A percentile compares a stretch with the other conserved stretches of the same genome.
Conservation (phyloP, 2,797 vertebrate genomes). For the Cephalopachus bancanus region DNA sequence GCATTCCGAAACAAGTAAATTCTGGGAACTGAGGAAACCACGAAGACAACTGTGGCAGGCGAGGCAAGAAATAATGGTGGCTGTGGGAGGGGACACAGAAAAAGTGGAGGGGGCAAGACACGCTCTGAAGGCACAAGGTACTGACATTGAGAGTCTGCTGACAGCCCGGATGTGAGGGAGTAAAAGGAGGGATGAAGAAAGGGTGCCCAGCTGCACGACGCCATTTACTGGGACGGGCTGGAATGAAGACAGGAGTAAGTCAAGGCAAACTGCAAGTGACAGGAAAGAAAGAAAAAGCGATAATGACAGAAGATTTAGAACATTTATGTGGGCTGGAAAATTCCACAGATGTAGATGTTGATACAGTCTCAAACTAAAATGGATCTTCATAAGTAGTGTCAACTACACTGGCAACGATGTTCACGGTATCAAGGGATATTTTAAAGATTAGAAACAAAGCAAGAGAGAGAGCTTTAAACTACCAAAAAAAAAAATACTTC, state of each 20-base stretch:
- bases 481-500: too few relatives aligned
- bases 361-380: slow-evolving; percentile 34
- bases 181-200: not conserved
- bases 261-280: slow-evolving; percentile 23
- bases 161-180: not conserved
- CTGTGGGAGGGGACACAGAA: not conserved
- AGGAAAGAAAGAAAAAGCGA: not conserved
- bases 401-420: not conserved
- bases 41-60: not conserved
- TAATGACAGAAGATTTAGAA: not conserved
- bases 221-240: not conserved
- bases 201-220: not conserved
- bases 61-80: not conserved
- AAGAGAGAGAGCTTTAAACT: not conserved
- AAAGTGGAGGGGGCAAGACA: slow-evolving; percentile 17
- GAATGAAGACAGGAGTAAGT: not conserved
- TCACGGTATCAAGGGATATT: not conserved
- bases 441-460: slow-evolving; percentile 43
- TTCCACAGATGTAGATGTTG: not conserved
- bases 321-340: slow-evolving; percentile 14
- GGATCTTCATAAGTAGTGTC: not conserved
- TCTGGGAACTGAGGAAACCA: slow-evolving; percentile 1
- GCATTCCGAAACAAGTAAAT: slow-evolving; percentile 25
- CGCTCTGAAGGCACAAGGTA: not conserved
- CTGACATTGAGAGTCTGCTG: not conserved